Evolutionary conservation across 2,888 invertebrate species (phyloP).

Genomic region (Petrolisthes cinctipes): DNA sequence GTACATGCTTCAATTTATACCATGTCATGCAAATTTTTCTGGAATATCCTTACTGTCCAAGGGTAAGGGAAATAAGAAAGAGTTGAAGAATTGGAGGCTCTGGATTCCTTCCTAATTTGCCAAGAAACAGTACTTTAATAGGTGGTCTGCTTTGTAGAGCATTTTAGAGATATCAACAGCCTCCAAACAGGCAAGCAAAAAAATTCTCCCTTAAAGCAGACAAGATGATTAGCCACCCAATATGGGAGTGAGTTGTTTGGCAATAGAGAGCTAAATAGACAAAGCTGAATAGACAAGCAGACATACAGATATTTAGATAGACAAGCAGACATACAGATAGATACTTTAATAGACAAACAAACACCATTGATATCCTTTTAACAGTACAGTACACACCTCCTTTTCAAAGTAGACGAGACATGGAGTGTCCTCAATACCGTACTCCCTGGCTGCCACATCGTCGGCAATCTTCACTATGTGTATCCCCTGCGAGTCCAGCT

Average conservation of each 20-base stretch:
- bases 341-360: too few species aligned
- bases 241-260: too few species aligned
- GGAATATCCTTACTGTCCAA: too few species aligned
- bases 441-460: slow-evolving; percentile 88
- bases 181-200: too few species aligned
- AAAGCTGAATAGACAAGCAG: neutral
- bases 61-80: too few species aligned
- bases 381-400: slow-evolving; percentile 74
- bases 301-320: neutral
- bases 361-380: neutral
- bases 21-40: too few species aligned
- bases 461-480: slow-evolving; percentile 95
- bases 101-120: too few species aligned
- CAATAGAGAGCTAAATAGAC: neutral
- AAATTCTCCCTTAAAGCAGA: neutral
- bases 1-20: too few species aligned
- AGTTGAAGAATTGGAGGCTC: too few species aligned
- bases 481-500: slow-evolving; percentile 88
- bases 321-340: neutral
- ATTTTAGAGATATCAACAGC: too few species aligned
- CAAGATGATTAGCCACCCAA: neutral
- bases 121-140: too few species aligned
- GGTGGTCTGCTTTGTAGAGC: too few species aligned
- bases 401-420: slow-evolving; percentile 90
- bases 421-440: slow-evolving; percentile 90